Evolutionary conservation across 2,113 vertebrate species (phyloP).

Genomic region (Australoheros scitulus): DNA sequence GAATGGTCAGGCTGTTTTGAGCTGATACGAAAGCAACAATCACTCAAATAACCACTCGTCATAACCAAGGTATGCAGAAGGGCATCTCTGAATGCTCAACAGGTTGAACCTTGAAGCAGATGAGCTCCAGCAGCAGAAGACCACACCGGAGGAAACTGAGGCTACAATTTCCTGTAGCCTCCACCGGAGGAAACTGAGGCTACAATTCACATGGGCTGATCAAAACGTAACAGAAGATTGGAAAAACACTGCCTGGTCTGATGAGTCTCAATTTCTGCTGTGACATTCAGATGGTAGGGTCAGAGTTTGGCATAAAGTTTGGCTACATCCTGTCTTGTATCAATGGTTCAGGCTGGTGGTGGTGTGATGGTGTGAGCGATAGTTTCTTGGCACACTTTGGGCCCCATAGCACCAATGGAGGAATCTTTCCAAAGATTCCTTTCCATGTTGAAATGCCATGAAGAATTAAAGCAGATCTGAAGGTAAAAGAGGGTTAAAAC

Average conservation of each 20-base stretch:
- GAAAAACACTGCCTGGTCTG: neutral
- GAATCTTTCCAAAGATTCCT: neutral
- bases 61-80: neutral
- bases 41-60: neutral
- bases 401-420: neutral
- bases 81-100: neutral
- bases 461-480: too few species aligned
- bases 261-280: neutral
- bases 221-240: neutral
- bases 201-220: neutral
- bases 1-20: too few species aligned
- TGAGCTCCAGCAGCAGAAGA: neutral
- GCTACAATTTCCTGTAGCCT: too few species aligned
- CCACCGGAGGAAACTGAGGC: neutral
- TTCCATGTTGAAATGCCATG: neutral
- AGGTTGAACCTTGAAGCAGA: neutral
- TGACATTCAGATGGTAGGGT: neutral
- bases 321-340: neutral
- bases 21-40: neutral
- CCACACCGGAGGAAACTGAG: neutral
- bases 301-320: neutral
- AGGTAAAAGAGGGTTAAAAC: too few species aligned
- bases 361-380: neutral
- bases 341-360: neutral
- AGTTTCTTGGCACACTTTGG: conserved; percentile 1